These are phyloP conservation scores for Pimpla rufipes DNA, from an alignment of 2,888 invertebrate genomes.

Conservation along the genomic window DNA sequence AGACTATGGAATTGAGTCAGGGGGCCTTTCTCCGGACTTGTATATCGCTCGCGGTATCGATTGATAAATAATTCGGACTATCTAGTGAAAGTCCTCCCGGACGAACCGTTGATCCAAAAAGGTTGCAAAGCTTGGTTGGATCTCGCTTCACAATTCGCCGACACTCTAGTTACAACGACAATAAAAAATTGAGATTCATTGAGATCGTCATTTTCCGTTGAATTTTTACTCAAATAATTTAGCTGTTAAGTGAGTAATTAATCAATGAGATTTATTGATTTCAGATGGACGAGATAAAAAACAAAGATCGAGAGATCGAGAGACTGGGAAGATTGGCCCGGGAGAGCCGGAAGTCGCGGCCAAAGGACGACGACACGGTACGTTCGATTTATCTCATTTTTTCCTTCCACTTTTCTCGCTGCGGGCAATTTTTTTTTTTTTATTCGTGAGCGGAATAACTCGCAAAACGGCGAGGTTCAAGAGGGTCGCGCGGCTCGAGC, in stretches of 20 bases:
- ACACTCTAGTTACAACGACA: not conserved
- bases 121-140: not conserved
- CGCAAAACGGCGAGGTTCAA: not conserved
- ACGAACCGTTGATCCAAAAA: constrained; percentile 52
- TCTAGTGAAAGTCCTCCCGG: constrained; percentile 59
- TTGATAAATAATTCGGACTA: constrained; percentile 65
- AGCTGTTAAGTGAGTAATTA: not conserved
- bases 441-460: not conserved
- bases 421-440: not conserved
- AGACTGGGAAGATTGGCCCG: constrained; percentile 77
- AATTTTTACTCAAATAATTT: not conserved
- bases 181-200: not conserved
- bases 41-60: constrained; percentile 49
- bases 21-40: constrained; percentile 26
- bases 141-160: not conserved
- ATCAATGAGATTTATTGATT: constrained; percentile 40
- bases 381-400: constrained; percentile 45
- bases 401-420: not conserved
- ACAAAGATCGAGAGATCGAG: constrained; percentile 78
- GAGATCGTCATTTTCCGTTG: no score
- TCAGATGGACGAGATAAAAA: constrained; percentile 80
- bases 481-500: constrained; percentile 7
- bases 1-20: constrained; percentile 22
- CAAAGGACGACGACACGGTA: constrained; percentile 76
- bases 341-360: constrained; percentile 72